Evolutionary conservation across 2,797 vertebrate species (phyloP), one percentile per base, ranked within the genome.

Genomic region (Sandelia bainsii): DNA sequence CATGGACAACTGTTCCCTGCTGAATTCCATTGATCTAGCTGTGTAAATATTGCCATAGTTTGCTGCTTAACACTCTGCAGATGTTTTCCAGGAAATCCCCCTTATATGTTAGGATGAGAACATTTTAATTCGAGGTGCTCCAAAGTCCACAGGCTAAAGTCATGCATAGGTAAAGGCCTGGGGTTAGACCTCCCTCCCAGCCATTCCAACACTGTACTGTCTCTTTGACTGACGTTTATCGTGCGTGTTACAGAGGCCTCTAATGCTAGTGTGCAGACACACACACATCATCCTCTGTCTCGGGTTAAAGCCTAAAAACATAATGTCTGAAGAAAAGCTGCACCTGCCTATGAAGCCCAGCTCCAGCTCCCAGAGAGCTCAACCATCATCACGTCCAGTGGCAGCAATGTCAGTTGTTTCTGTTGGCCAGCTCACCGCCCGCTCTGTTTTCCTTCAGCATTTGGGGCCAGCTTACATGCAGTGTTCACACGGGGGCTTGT

Each of bases 11-110:
- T 44, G 67, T 44, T 83, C 76, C 82, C 62, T 37, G 62, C 62
- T 71, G 81, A 62, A 72, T 72, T 77, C 52, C 81, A 87, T 86
- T 90, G 85, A 87, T 85, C 78, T 73, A 71, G 67, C 81, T 86
- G 81, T 82, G 57, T 69, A 85, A 87, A 91, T 71, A 83, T 59
- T 39, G 42, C 75, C 45, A 78, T 39, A 62, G 58, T 71, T 72
- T 58, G 44, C 79, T 45, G 48, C 56, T 62, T 80, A 84, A 91
- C 77, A 51, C 8, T 13, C 50, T 68, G 76, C 86, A 88, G 75
- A 84, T 84, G 84, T 82, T 80, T 81, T 85, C 57, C 72, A 75
- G 70, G 83, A 87, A 85, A 62, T 51, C 57, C 72, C 68, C 52
- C 45, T 29, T 10, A 46, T 62, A 39, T 37, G 10, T 62, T 64